phyloP scores from a whole-genome alignment of 2,888 invertebrate species.

The Nyleta sp. region DNA sequence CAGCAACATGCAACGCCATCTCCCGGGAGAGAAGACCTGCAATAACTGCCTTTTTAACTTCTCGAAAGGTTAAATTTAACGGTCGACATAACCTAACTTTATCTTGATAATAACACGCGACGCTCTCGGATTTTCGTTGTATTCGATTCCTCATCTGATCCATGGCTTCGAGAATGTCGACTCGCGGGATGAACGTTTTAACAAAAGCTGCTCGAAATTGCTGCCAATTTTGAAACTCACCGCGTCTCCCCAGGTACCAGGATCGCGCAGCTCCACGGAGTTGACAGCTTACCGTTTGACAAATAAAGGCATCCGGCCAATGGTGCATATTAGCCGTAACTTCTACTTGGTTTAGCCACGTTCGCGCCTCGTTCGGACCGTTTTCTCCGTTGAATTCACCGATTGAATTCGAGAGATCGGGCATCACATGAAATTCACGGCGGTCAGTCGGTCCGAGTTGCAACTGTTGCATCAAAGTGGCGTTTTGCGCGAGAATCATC shows the following conservation, averaged over 20 bases:
- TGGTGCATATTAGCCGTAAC: conserved; percentile 46
- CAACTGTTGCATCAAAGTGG: not conserved
- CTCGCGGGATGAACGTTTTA: conserved; percentile 21
- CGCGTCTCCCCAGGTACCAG: conserved; percentile 30
- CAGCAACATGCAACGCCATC: conserved; percentile 39
- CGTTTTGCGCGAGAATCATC: not conserved
- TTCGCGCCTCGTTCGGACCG: conserved; percentile 47
- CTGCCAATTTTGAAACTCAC: conserved; percentile 49
- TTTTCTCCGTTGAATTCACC: conserved; percentile 29
- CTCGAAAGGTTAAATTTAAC: conserved; percentile 45
- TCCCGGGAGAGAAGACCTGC: conserved; percentile 42
- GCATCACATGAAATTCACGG: conserved; percentile 44
- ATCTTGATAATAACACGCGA: conserved; percentile 53
- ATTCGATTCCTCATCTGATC: conserved; percentile 46
- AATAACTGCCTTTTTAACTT: conserved; percentile 44
- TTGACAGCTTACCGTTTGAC: conserved; percentile 48
- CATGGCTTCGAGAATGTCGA: conserved; percentile 29
- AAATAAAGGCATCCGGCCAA: conserved; percentile 56
- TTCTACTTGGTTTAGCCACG: conserved; percentile 56
- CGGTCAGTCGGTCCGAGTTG: not conserved
- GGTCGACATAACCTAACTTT: conserved; percentile 58
- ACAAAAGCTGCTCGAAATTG: conserved; percentile 28
- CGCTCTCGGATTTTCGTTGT: conserved; percentile 36
- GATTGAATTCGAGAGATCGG: conserved; percentile 58
- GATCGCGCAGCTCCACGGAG: conserved; percentile 47